These are phyloP conservation scores for Bicyclus anynana DNA, from an alignment of 1,140 invertebrate genomes.

Conservation along the genomic window DNA sequence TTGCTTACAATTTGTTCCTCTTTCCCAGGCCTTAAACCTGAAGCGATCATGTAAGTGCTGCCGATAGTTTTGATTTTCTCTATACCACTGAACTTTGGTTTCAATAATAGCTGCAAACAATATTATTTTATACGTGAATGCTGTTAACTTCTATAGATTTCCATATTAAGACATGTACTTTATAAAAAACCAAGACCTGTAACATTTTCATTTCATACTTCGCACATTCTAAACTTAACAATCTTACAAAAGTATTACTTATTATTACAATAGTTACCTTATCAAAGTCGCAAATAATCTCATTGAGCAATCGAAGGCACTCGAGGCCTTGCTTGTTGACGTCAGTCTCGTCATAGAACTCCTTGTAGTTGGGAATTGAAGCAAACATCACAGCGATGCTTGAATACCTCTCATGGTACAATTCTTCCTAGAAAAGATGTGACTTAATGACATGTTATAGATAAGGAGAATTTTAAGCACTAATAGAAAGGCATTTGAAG, in stretches of 20 bases:
- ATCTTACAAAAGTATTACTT: background rate
- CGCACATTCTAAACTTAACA: too few relatives aligned
- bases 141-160: too few relatives aligned
- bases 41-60: conserved; percentile 98
- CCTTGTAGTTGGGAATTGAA: conserved; percentile 98
- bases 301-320: conserved; percentile 95
- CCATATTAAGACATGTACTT: too few relatives aligned
- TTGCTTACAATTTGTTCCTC: conserved; percentile 81
- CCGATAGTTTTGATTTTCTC: conserved; percentile 99
- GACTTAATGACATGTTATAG: too few relatives aligned
- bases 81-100: conserved; percentile 96
- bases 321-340: conserved; percentile 98
- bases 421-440: conserved; percentile 78
- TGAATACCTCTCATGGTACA: conserved; percentile 96
- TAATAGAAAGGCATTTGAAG: too few relatives aligned
- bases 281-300: conserved; percentile 99
- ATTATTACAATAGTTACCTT: conserved; percentile 80
- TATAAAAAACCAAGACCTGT: too few relatives aligned
- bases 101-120: conserved; percentile 85
- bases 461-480: too few relatives aligned
- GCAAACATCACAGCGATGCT: conserved; percentile 99
- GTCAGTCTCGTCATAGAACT: conserved; percentile 98
- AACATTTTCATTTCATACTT: too few relatives aligned
- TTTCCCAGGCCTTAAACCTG: conserved; percentile 92
- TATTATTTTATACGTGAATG: too few relatives aligned